These are phyloP conservation scores for Carabus problematicus DNA, from an alignment of 2,888 invertebrate species.

Conservation along the genomic window DNA sequence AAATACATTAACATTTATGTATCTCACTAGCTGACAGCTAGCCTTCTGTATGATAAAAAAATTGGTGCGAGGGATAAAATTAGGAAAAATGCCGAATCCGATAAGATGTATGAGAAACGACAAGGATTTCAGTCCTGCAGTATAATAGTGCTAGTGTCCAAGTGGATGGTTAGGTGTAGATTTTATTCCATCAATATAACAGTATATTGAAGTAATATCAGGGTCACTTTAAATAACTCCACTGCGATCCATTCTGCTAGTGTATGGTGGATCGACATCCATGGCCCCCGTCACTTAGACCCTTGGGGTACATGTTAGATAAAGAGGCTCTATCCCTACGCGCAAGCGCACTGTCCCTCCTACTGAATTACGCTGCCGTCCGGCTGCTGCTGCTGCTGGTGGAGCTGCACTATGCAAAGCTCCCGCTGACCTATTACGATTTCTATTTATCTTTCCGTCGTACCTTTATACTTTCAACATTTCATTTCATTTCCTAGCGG, in stretches of 20 bases:
- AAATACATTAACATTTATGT: slow-evolving; percentile 40
- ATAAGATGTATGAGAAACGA: slow-evolving; percentile 19
- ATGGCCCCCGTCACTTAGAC: too few relatives aligned
- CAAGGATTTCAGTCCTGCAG: slow-evolving; percentile 11
- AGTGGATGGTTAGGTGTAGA: not conserved
- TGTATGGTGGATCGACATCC: too few relatives aligned
- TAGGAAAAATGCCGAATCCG: slow-evolving; percentile 29
- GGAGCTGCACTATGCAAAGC: slow-evolving; percentile 22
- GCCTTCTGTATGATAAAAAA: slow-evolving; percentile 35
- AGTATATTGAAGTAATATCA: slow-evolving; percentile 27
- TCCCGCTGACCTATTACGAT: slow-evolving; percentile 31
- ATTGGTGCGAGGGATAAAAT: slow-evolving; percentile 25
- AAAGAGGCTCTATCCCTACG: not conserved
- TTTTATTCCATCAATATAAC: slow-evolving; percentile 18
- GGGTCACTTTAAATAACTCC: slow-evolving; percentile 17
- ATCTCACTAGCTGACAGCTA: slow-evolving; percentile 31
- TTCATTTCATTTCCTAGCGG: slow-evolving; percentile 30
- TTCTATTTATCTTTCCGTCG: slow-evolving; percentile 31
- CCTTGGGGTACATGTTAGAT: not conserved
- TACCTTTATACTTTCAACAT: slow-evolving; percentile 28
- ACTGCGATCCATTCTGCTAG: not conserved
- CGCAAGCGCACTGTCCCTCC: not conserved
- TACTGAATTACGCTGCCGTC: not conserved
- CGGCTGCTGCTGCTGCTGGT: not conserved
- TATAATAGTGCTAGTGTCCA: too few relatives aligned